phyloP scores from a whole-genome alignment of 2,113 vertebrate genomes.

The Rana temporaria region DNA sequence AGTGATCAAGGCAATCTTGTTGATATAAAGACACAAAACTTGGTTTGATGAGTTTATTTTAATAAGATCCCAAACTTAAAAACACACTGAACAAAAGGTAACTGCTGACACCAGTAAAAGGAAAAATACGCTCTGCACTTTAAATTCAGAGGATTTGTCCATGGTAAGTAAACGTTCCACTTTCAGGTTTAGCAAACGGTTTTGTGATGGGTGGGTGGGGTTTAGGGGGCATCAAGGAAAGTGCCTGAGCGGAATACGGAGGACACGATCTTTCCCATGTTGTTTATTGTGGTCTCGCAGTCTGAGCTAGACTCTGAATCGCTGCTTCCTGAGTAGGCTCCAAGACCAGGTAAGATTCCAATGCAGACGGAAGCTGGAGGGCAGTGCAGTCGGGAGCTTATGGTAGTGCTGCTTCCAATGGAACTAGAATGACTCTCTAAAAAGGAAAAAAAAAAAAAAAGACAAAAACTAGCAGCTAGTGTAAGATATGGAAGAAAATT shows the following conservation, averaged over 20 bases:
- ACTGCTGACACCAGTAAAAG: not conserved
- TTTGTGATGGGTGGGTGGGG: not conserved
- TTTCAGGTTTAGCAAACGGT: not conserved
- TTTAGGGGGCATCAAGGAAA: constrained; percentile 76
- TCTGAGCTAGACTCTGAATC: constrained; percentile 97
- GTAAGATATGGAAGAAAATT: no score
- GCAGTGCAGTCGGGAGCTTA: constrained; percentile 79
- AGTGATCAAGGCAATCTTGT: no score
- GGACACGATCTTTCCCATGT: constrained; percentile 85
- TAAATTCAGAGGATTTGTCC: not conserved
- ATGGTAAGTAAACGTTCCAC: not conserved
- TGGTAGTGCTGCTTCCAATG: constrained; percentile 66
- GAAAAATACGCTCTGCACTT: not conserved
- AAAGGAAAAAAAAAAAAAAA: not conserved
- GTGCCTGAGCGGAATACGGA: constrained; percentile 80
- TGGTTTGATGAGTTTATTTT: not conserved
- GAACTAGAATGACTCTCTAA: constrained; percentile 69
- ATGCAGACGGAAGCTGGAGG: constrained; percentile 92
- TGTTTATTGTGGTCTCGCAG: constrained; percentile 90
- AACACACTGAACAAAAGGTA: constrained; percentile 8
- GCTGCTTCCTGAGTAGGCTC: constrained; percentile 94
- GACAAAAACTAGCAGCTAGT: no score
- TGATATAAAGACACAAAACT: not conserved
- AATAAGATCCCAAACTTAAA: constrained; percentile 11
- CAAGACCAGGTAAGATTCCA: constrained; percentile 92